phyloP scores from a whole-genome alignment of 2,888 invertebrate species.

The Drosophila formosana region DNA sequence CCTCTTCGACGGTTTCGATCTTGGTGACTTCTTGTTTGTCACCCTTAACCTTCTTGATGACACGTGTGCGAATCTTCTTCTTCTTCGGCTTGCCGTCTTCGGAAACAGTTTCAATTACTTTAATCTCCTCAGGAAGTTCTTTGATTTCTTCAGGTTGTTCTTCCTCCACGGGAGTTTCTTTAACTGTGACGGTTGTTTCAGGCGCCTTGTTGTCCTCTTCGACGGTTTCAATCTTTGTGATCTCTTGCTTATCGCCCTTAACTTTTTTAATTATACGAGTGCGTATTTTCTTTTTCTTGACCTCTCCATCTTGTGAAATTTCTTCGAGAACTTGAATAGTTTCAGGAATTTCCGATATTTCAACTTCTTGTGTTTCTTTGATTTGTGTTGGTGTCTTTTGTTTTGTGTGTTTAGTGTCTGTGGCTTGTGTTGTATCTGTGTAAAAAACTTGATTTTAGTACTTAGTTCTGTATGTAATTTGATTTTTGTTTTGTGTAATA shows the following conservation, averaged over 20 bases:
- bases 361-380: constrained; percentile 56
- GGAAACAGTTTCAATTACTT: no score
- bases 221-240: constrained; percentile 63
- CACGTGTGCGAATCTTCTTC: no score
- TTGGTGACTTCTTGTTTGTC: no score
- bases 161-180: constrained; percentile 43
- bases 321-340: constrained; percentile 46
- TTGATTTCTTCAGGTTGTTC: constrained; percentile 36
- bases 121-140: constrained; percentile 60
- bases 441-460: constrained; percentile 75
- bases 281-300: constrained; percentile 45
- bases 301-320: constrained; percentile 47
- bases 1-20: no score
- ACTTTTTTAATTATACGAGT: constrained; percentile 58
- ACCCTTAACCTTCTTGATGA: no score
- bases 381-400: constrained; percentile 84
- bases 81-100: no score
- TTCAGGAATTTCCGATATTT: constrained; percentile 61
- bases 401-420: constrained; percentile 84
- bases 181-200: constrained; percentile 49
- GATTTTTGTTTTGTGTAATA: constrained; percentile 76
- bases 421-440: constrained; percentile 83
- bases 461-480: constrained; percentile 39
- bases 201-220: constrained; percentile 56
- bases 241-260: constrained; percentile 55